phyloP scores from a whole-genome alignment of 2,888 invertebrate species.

The Sympetrum striolatum region DNA sequence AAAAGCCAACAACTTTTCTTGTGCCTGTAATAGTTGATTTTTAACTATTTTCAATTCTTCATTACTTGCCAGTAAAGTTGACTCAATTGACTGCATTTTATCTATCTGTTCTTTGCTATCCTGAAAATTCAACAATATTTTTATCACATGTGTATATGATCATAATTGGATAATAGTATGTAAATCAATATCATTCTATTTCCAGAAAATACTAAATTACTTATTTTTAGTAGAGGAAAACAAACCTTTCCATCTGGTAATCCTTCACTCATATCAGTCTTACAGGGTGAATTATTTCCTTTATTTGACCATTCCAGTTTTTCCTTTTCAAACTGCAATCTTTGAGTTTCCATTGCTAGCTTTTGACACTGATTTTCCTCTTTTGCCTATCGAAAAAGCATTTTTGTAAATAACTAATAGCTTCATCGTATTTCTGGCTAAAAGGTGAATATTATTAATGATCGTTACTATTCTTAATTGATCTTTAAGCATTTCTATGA shows the following conservation, averaged over 20 bases:
- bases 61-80: background rate
- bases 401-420: background rate
- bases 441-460: background rate
- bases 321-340: background rate
- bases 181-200: background rate
- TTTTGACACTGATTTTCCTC: constrained; percentile 24
- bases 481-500: background rate
- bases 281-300: background rate
- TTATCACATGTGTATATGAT: background rate
- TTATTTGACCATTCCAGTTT: background rate
- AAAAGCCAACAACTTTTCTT: background rate
- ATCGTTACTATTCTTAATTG: background rate
- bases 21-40: background rate
- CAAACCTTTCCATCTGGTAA: background rate
- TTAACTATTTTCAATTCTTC: constrained; percentile 1
- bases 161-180: background rate
- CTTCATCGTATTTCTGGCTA: background rate
- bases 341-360: background rate
- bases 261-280: background rate
- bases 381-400: background rate
- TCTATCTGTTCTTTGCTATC: background rate
- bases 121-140: background rate
- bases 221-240: background rate
- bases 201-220: background rate
- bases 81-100: background rate